Evolutionary conservation across 2,888 invertebrate species (phyloP).

Genomic region (Allygus modestus): DNA sequence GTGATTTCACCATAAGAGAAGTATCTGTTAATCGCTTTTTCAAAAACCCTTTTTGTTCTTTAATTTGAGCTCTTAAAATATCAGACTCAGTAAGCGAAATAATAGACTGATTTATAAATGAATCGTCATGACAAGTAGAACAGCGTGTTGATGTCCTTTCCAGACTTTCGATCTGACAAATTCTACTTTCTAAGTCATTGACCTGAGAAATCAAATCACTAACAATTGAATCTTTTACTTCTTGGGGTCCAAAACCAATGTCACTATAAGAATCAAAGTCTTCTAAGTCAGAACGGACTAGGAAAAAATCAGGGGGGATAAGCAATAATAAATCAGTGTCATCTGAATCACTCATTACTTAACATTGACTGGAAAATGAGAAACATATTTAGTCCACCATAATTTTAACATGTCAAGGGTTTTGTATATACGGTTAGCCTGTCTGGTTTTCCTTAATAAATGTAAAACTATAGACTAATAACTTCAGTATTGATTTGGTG

Average conservation of each 20-base stretch:
- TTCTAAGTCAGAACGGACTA: slow-evolving; percentile 75
- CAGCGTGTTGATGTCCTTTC: slow-evolving; percentile 58
- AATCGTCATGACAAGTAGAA: slow-evolving; percentile 32
- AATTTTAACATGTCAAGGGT: not conserved
- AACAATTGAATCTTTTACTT: slow-evolving; percentile 74
- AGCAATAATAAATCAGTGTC: slow-evolving; percentile 89
- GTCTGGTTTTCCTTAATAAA: too few relatives aligned
- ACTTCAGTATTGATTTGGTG: too few relatives aligned
- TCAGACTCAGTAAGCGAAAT: slow-evolving; percentile 40
- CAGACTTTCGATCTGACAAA: slow-evolving; percentile 76
- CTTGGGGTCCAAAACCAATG: slow-evolving; percentile 46
- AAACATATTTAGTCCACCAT: not conserved
- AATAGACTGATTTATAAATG: slow-evolving; percentile 26
- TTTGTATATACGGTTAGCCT: too few relatives aligned
- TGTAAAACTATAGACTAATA: too few relatives aligned
- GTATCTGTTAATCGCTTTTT: not conserved
- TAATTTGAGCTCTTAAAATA: slow-evolving; percentile 26
- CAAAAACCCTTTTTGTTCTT: not conserved
- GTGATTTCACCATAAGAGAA: not conserved
- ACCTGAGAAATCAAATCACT: slow-evolving; percentile 81
- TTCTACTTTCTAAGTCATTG: slow-evolving; percentile 77
- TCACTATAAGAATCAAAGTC: slow-evolving; percentile 75
- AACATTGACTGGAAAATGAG: not conserved
- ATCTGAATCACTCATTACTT: slow-evolving; percentile 83
- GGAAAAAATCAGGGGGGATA: slow-evolving; percentile 87